Evolutionary conservation across 2,888 invertebrate genomes (phyloP).

Genomic region (Pantelozetes paolii): DNA sequence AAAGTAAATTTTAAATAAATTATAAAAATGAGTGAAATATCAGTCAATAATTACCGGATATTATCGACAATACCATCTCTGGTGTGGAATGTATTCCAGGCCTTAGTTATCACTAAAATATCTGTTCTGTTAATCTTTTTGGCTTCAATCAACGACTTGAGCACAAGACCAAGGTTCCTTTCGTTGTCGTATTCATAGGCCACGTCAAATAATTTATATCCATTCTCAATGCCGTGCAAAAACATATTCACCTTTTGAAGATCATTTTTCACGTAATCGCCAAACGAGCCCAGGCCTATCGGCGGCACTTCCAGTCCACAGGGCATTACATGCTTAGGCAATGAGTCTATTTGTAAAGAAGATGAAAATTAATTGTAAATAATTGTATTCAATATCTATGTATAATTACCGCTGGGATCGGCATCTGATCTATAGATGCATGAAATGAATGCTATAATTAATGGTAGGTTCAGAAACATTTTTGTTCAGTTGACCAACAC

Average conservation of each 20-base stretch:
- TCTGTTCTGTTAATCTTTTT: constrained; percentile 17
- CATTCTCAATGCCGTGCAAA: background rate
- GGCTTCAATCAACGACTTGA: constrained; percentile 5
- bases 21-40: no score
- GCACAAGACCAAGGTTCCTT: background rate
- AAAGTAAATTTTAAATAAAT: no score
- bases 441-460: no score
- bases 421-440: no score
- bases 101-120: constrained; percentile 28
- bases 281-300: background rate
- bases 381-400: no score
- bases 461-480: no score
- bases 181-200: constrained; percentile 33
- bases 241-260: background rate
- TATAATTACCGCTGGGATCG: no score
- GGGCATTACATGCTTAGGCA: background rate
- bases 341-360: background rate
- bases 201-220: constrained; percentile 30
- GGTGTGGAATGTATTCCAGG: constrained; percentile 23
- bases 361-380: no score
- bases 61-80: constrained; percentile 19
- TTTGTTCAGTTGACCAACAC: no score
- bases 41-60: background rate
- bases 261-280: background rate
- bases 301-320: background rate